Evolutionary conservation across 1,140 invertebrate genomes (phyloP).

Genomic region (Micrasema minimum): DNA sequence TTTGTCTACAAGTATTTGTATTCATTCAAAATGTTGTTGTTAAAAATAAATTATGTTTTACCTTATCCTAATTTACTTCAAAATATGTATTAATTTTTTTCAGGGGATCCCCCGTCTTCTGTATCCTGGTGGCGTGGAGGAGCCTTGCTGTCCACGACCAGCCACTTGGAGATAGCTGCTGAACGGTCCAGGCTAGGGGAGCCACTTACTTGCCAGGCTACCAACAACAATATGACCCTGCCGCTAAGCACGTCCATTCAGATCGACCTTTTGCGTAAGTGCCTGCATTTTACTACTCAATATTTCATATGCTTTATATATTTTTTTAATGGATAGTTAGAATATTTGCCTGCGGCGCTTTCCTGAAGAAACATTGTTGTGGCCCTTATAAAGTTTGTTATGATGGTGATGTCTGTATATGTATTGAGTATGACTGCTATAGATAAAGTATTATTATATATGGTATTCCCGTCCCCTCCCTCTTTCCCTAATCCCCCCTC

Average conservation of each 20-base stretch:
- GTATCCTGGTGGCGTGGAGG: slow-evolving; percentile 51
- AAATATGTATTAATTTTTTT: too few species aligned
- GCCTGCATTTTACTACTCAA: slow-evolving; percentile 25
- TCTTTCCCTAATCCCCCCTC: too few species aligned
- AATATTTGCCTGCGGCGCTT: too few species aligned
- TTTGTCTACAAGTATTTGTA: too few species aligned
- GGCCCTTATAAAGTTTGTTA: too few species aligned
- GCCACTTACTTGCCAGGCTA: slow-evolving; percentile 76
- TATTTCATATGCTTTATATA: not conserved
- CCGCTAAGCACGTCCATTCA: slow-evolving; percentile 75
- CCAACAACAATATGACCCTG: slow-evolving; percentile 77
- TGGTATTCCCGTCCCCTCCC: too few species aligned
- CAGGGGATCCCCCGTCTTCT: slow-evolving; percentile 41
- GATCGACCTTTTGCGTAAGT: slow-evolving; percentile 80
- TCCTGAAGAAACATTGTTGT: too few species aligned
- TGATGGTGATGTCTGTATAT: too few species aligned
- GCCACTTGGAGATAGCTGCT: slow-evolving; percentile 40
- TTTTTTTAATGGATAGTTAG: too few species aligned
- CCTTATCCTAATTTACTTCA: not conserved
- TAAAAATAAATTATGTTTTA: not conserved
- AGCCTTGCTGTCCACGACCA: slow-evolving; percentile 38
- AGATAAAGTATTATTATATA: too few species aligned
- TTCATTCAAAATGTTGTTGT: too few species aligned
- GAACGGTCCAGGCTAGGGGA: slow-evolving; percentile 73
- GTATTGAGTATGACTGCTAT: too few species aligned